These are phyloP conservation scores for Prolemur simus DNA, from an alignment of 2,113 vertebrate genomes.

Conservation along the genomic window DNA sequence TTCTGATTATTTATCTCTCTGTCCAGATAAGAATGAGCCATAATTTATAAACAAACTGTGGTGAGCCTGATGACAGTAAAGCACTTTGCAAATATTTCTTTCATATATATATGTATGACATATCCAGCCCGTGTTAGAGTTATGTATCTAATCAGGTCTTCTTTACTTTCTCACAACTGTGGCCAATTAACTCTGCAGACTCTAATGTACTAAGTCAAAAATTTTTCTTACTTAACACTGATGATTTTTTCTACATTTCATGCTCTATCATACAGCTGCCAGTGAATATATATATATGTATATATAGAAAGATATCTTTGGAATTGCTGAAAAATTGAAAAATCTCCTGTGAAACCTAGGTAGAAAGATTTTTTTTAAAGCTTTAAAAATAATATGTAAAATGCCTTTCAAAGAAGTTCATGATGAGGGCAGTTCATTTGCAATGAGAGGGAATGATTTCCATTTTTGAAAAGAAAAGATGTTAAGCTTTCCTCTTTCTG, in stretches of 20 bases:
- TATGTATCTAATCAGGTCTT: background rate
- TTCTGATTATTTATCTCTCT: background rate
- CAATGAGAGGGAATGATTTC: background rate
- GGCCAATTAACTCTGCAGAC: background rate
- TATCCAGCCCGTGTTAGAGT: background rate
- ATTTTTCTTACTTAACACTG: background rate
- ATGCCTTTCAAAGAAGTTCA: background rate
- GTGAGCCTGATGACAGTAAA: background rate
- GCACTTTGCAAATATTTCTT: background rate
- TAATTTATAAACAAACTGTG: background rate
- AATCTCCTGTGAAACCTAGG: background rate
- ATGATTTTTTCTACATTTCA: background rate
- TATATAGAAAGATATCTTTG: background rate
- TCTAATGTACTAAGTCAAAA: background rate
- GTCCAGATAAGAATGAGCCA: background rate
- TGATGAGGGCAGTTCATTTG: background rate
- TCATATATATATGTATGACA: background rate
- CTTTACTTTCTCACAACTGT: background rate
- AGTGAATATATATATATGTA: background rate
- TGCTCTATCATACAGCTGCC: background rate
- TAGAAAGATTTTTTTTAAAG: background rate
- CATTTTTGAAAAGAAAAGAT: background rate
- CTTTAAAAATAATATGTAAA: conserved; percentile 31
- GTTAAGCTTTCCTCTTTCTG: background rate
- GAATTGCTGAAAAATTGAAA: background rate